Evolutionary conservation across 2,113 vertebrate species (phyloP), one percentile per base, ranked within the genome.

Genomic region (Crotalus viridis): DNA sequence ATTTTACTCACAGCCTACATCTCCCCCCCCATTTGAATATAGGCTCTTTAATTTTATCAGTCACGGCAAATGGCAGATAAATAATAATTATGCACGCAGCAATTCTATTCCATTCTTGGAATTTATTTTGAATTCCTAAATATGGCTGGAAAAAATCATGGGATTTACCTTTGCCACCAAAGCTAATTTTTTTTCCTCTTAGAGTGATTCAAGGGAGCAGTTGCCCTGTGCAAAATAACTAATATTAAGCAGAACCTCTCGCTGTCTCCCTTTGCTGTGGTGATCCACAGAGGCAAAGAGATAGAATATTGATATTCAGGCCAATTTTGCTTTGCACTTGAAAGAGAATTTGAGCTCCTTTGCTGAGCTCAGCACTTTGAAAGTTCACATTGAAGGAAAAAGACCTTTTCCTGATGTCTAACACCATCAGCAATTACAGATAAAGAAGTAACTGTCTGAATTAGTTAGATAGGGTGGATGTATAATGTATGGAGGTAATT

Each of bases 331-430:
- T 93, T 54, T 5, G 0, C 51, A 39, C 87, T 81, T 56, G 85
- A 81, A 91, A 94, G 52, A 91, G 85, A 93, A 0, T 56, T 55
- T 24, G 0, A 57, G 39, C 39, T 24, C 9, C 7, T 0, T 8
- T 87, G 91, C 95, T 93, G 64, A 93, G 93, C 85, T 43, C 92
- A 95, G 91, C 54, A 88, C 0, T 9, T 88, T 87, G 74, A 21
- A 94, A 94, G 93, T 93, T 95, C 90, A 92, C 0, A 2, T 22
- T 92, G 91, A 81, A 81, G 33, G 85, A 64, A 91, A 10, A 56
- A 94, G 86, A 94, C 52, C n/a, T 96, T 93, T 91, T 39, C 90
- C 10, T 87, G 26, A 88, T 4, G 57, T 92, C 91, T 89, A 90
- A 26, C 33, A 54, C 93, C 28, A 22, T 56, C 57, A 48, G 56